Percentiles rank a stretch among this genome's conserved stretches.
phyloP scores from a whole-genome alignment of 1,140 invertebrate species.

The Lanistes nyassanus region DNA sequence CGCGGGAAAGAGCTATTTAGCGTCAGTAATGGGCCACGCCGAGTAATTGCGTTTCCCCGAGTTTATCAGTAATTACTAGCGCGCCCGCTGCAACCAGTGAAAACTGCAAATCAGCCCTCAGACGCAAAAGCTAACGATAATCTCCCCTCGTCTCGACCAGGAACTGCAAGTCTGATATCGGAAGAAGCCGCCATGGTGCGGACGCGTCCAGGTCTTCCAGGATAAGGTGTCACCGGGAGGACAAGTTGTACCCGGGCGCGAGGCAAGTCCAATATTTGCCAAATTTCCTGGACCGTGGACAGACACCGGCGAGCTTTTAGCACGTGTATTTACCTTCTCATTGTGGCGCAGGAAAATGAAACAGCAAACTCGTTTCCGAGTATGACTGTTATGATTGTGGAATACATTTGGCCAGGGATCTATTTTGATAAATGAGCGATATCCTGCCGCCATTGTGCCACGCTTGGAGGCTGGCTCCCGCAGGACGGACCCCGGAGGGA shows the following conservation, averaged over 20 bases:
- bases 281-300: constrained; percentile 25
- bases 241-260: constrained; percentile 11
- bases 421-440: constrained; percentile 32
- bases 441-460: neutral
- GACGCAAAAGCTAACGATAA: neutral
- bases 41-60: constrained; percentile 5
- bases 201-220: constrained; percentile 1
- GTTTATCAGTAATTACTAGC: constrained; percentile 24
- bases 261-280: constrained; percentile 34
- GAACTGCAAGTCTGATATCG: neutral
- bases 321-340: constrained; percentile 26
- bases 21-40: constrained; percentile 14
- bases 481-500: constrained; percentile 3
- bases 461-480: constrained; percentile 1
- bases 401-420: constrained; percentile 24
- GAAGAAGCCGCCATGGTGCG: too few species aligned
- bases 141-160: constrained; percentile 7
- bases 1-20: constrained; percentile 24
- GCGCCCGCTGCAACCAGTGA: constrained; percentile 6
- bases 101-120: constrained; percentile 22
- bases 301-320: constrained; percentile 28
- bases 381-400: constrained; percentile 23
- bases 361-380: constrained; percentile 32
- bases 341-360: constrained; percentile 37
- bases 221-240: neutral